Conservation (phyloP, 2,797 vertebrate species). For the Oreochromis grahami region DNA sequence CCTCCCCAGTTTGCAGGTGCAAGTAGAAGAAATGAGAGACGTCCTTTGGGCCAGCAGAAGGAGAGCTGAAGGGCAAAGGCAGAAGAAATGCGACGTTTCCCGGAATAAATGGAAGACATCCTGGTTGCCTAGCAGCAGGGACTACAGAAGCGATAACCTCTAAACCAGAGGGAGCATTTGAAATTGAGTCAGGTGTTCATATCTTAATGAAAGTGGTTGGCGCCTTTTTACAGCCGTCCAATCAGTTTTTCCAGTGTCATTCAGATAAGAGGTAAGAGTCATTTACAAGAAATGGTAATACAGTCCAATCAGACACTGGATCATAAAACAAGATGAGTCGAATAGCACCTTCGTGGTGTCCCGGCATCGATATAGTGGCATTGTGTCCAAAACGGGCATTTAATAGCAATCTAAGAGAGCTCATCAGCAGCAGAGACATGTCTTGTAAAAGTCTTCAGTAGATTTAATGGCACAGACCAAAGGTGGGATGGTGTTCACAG, state of each 20-base stretch:
- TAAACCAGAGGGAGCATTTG: slow-evolving; percentile 3
- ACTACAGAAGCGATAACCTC: background rate
- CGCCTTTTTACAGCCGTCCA: background rate
- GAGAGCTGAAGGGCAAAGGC: slow-evolving; percentile 29
- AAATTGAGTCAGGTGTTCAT: background rate
- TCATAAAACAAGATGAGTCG: background rate
- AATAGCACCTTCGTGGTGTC: slow-evolving; percentile 17
- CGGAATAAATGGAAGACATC: slow-evolving; percentile 58
- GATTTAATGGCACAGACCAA: background rate
- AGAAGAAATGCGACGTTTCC: slow-evolving; percentile 27
- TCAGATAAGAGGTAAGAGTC: background rate
- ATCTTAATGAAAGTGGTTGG: background rate
- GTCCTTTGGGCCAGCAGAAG: slow-evolving; percentile 7
- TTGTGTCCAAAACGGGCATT: background rate
- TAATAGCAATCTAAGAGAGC: background rate
- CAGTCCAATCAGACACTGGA: background rate
- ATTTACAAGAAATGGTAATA: background rate
- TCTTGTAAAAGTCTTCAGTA: background rate
- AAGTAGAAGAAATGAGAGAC: background rate
- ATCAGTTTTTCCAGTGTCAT: background rate
- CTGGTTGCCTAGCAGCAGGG: slow-evolving; percentile 3
- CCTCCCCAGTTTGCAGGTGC: background rate
- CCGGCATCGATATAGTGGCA: background rate
- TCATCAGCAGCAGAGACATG: slow-evolving; percentile 1
- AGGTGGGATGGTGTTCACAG: background rate